Evolutionary conservation across 1,140 invertebrate species (phyloP).

Genomic region (Berghia stephanieae): DNA sequence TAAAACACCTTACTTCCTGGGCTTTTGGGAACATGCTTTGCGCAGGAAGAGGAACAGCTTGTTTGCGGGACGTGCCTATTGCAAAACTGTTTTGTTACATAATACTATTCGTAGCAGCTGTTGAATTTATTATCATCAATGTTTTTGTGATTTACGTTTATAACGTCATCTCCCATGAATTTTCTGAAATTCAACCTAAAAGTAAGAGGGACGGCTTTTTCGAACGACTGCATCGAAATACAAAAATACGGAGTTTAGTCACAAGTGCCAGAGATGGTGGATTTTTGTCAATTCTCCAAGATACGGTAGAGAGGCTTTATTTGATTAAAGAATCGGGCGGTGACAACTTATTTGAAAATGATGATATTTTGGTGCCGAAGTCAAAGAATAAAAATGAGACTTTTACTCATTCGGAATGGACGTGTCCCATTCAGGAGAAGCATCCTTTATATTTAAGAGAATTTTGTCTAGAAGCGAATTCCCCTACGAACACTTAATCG

Average conservation of each 20-base stretch:
- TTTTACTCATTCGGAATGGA: slow-evolving; percentile 49
- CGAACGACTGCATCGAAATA: background rate
- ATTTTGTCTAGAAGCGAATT: slow-evolving; percentile 34
- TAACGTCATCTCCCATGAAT: slow-evolving; percentile 14
- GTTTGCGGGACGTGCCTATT: too few relatives aligned
- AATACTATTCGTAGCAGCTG: slow-evolving; percentile 31
- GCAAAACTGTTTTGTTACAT: too few relatives aligned
- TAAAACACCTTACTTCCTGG: too few relatives aligned
- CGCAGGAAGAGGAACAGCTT: too few relatives aligned
- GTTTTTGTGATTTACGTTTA: slow-evolving; percentile 36
- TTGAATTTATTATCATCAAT: slow-evolving; percentile 45
- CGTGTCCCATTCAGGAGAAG: slow-evolving; percentile 51
- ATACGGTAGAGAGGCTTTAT: slow-evolving; percentile 45
- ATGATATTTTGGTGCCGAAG: background rate
- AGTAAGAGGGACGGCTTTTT: slow-evolving; percentile 20
- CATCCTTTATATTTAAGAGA: slow-evolving; percentile 43
- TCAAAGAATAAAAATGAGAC: background rate
- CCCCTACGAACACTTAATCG: slow-evolving; percentile 41
- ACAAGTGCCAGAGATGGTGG: slow-evolving; percentile 39
- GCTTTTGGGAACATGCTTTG: too few relatives aligned
- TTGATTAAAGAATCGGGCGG: slow-evolving; percentile 31
- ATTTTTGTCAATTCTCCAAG: slow-evolving; percentile 38
- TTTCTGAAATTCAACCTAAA: slow-evolving; percentile 23
- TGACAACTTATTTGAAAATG: background rate
- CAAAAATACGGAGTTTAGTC: background rate